These are phyloP conservation scores for Aplysina aerophoba DNA, from an alignment of 37 sponge, comb jelly and placozoan species.

Conservation along the genomic window DNA sequence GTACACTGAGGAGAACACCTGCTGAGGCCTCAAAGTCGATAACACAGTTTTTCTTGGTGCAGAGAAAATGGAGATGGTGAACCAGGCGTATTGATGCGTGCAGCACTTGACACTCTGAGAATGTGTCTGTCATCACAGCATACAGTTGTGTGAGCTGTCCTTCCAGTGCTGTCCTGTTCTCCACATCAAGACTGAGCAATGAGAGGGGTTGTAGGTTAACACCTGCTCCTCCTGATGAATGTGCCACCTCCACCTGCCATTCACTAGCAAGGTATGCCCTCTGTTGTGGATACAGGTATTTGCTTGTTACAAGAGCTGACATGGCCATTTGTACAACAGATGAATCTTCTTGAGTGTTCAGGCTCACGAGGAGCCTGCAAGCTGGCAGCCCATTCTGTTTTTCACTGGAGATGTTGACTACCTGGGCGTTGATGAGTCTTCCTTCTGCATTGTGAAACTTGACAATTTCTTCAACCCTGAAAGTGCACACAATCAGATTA, in stretches of 20 bases:
- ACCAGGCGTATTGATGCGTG: not conserved
- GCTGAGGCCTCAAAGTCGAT: not conserved
- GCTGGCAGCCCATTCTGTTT: not conserved
- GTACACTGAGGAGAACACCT: too few relatives aligned
- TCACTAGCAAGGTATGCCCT: not conserved
- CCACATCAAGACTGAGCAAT: not conserved
- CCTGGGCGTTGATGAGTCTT: not conserved
- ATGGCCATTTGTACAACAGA: not conserved
- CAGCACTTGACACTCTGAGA: not conserved
- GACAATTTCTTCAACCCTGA: too few relatives aligned
- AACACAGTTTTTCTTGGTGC: slow-evolving; percentile 5
- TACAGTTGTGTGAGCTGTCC: not conserved
- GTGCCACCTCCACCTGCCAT: not conserved
- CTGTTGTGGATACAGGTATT: not conserved
- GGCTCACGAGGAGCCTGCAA: not conserved
- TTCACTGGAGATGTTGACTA: not conserved
- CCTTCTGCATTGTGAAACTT: not conserved
- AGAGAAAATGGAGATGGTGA: slow-evolving; percentile 1
- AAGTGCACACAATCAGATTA: too few relatives aligned
- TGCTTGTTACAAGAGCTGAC: not conserved
- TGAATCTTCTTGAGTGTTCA: not conserved
- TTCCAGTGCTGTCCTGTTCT: not conserved
- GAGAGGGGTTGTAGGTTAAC: not conserved
- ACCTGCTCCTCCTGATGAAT: not conserved
- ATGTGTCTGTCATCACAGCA: not conserved